Evolutionary conservation across 2,113 vertebrate genomes (phyloP).

Genomic region (Labeo rohita): DNA sequence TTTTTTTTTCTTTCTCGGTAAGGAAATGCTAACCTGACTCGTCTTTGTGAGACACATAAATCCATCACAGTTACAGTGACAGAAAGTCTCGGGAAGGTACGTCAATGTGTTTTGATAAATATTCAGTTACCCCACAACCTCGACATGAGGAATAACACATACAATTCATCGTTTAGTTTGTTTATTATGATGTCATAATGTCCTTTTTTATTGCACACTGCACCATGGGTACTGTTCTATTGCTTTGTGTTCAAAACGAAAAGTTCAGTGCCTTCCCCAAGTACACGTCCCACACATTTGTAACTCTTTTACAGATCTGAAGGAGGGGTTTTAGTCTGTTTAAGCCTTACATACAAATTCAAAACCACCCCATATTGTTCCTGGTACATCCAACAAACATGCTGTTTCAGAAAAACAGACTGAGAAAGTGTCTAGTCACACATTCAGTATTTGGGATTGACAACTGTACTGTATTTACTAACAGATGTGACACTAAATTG

Average conservation of each 20-base stretch:
- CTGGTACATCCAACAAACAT: conserved; percentile 4
- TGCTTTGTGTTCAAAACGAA: conserved; percentile 55
- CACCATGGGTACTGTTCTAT: conserved; percentile 61
- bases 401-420: neutral
- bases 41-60: conserved; percentile 24
- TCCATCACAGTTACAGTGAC: neutral
- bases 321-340: neutral
- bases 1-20: neutral
- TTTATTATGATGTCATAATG: conserved; percentile 57
- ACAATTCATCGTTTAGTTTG: conserved; percentile 27
- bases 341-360: neutral
- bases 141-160: neutral
- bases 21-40: neutral
- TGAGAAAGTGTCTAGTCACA: neutral
- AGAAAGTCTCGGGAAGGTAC: neutral
- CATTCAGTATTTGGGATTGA: neutral
- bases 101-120: neutral
- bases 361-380: neutral
- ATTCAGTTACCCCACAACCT: neutral
- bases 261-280: conserved; percentile 42
- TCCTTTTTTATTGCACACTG: conserved; percentile 60
- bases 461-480: conserved; percentile 9
- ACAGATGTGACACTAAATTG: neutral
- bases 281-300: conserved; percentile 15
- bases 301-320: conserved; percentile 24